A percentile compares a stretch with the other conserved stretches of the same genome.
Conservation (phyloP, 2,888 invertebrate species). For the Eupithecia vulgata region DNA sequence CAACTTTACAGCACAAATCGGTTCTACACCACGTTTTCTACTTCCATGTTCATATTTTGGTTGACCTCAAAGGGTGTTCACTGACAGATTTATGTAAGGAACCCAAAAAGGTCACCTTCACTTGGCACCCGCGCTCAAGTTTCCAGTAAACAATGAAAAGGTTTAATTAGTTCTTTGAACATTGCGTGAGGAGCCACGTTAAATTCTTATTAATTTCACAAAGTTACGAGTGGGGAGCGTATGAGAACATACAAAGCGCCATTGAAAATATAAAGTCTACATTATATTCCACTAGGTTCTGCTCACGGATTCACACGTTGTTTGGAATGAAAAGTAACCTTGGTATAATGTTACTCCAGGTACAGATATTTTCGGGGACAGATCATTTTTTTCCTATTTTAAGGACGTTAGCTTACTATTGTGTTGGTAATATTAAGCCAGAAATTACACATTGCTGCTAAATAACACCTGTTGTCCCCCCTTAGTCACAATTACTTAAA, state of each 20-base stretch:
- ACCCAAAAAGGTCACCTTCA: conserved; percentile 18
- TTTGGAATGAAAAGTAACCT: neutral
- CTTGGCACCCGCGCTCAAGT: conserved; percentile 32
- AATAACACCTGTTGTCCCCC: too few species aligned
- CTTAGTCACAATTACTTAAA: too few species aligned
- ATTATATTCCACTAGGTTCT: neutral
- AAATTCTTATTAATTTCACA: conserved; percentile 30
- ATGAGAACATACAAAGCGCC: neutral
- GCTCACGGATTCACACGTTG: neutral
- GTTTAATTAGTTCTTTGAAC: conserved; percentile 43
- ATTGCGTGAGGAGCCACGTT: conserved; percentile 25
- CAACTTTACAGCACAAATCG: neutral
- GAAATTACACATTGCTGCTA: too few species aligned
- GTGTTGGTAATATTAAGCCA: too few species aligned
- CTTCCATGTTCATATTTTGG: neutral
- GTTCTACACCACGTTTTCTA: neutral
- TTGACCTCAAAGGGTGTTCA: neutral
- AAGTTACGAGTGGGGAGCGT: conserved; percentile 20
- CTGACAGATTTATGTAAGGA: conserved; percentile 13
- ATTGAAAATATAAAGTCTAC: neutral
- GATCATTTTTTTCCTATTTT: too few species aligned
- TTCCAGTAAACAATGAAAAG: conserved; percentile 40
- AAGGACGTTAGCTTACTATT: too few species aligned
- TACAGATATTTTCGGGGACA: too few species aligned
- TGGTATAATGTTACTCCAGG: neutral